Percentiles rank a stretch among this genome's conserved stretches.
Evolutionary conservation across 2,797 vertebrate genomes (phyloP).

Genomic region (Scleropages formosus): DNA sequence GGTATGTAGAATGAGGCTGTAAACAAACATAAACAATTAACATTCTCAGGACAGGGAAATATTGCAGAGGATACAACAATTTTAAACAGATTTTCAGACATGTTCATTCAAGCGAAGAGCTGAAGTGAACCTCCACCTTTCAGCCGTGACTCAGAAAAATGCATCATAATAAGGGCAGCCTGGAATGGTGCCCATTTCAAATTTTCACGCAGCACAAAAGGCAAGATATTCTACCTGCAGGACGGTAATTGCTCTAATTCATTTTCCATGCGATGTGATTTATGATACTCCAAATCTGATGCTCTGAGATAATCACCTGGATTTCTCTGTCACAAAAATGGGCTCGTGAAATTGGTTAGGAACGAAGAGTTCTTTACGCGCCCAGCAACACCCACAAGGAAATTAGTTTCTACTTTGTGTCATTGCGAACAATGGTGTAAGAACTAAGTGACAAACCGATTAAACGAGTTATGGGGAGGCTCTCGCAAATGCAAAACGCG

Average conservation of each 20-base stretch:
- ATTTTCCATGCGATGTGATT: slow-evolving; percentile 23
- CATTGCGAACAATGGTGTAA: slow-evolving; percentile 1
- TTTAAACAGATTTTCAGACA: slow-evolving; percentile 20
- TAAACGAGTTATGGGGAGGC: not conserved
- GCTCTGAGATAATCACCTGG: slow-evolving; percentile 6
- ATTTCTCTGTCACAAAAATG: not conserved
- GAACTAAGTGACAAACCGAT: not conserved
- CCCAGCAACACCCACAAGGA: not conserved
- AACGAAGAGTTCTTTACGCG: not conserved
- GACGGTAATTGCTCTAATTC: slow-evolving; percentile 25
- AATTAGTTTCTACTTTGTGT: not conserved
- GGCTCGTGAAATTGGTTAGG: not conserved
- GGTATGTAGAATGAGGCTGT: slow-evolving; percentile 13
- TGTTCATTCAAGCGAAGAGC: slow-evolving; percentile 1
- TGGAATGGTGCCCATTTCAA: slow-evolving; percentile 10
- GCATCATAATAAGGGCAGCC: not conserved
- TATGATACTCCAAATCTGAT: slow-evolving; percentile 13
- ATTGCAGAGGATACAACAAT: not conserved
- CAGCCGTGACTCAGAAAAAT: slow-evolving; percentile 14
- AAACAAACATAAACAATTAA: slow-evolving; percentile 26
- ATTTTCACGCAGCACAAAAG: slow-evolving; percentile 24
- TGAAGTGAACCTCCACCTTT: not conserved
- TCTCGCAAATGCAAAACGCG: not conserved
- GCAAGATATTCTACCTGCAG: slow-evolving; percentile 17
- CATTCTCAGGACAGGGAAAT: slow-evolving; percentile 20